phyloP scores from a whole-genome alignment of 2,113 vertebrate genomes.

The Cariama cristata region DNA sequence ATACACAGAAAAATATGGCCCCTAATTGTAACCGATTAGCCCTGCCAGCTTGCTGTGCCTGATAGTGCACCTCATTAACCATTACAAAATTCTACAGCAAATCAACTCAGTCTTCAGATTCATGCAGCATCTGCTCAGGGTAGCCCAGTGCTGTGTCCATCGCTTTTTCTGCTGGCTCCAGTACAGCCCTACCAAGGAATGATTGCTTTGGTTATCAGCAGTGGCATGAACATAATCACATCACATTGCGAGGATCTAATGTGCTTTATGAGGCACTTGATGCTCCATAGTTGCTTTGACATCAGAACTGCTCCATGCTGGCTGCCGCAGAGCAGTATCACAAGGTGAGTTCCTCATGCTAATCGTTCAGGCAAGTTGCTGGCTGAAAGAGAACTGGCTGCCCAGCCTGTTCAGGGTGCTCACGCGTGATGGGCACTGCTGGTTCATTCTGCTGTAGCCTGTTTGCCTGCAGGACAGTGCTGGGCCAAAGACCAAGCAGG shows the following conservation, averaged over 20 bases:
- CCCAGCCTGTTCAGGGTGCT: neutral
- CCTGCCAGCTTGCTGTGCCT: constrained; percentile 38
- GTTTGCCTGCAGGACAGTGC: neutral
- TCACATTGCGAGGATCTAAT: constrained; percentile 9
- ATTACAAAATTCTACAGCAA: constrained; percentile 31
- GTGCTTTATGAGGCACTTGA: neutral
- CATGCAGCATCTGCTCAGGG: constrained; percentile 48
- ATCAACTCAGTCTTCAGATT: constrained; percentile 35
- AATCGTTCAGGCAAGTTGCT: neutral
- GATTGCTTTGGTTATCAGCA: constrained; percentile 48
- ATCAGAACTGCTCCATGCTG: neutral
- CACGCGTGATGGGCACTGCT: fast-evolving
- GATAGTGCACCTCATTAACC: constrained; percentile 40
- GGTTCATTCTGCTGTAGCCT: neutral
- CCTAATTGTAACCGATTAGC: constrained; percentile 34
- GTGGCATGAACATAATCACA: constrained; percentile 19
- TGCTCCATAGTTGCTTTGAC: neutral
- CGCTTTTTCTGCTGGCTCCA: constrained; percentile 8
- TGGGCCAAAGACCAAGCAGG: neutral
- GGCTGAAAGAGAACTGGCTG: neutral
- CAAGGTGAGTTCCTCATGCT: neutral
- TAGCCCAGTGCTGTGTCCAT: constrained; percentile 27
- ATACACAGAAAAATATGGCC: constrained; percentile 33
- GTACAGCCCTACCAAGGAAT: constrained; percentile 34
- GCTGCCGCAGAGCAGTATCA: neutral